Base-by-base conservation (phyloP, 2,113 vertebrate species). In the Stigmatopora nigra region DNA sequence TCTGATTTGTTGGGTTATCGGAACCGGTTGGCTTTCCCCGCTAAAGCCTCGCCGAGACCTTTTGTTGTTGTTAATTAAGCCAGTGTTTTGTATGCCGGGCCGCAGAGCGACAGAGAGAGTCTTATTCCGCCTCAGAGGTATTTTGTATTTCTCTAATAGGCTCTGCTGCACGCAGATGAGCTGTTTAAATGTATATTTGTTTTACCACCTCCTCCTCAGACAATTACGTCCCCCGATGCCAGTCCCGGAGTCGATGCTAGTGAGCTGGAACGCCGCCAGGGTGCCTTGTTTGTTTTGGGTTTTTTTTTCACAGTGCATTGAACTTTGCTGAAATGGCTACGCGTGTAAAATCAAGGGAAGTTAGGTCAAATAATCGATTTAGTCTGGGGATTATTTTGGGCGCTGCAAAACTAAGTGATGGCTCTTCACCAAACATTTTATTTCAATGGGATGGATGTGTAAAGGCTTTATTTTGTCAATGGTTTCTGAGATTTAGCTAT, bases 21-120 rank as follows among this genome's bases (percentile, higher is more conserved):
- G 65, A 85, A 78, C 84, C 88, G 74, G 86, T 89, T 88, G 88
- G 83, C 84, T 86, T 89, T 77, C 79, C 52, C 84, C 65, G 78
- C 77, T 72, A 89, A 31, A 89, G 87, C 85, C 78, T 80, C 80
- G 69, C 64, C 83, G 67, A 62, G 1, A 72, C 63, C 70, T 83
- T 80, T 70, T 81, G 38, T 82, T 84, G 80, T 84, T 76, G 83
- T 82, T 89, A 84, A 89, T 88, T 81, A 87, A 75, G 70, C 76
- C 63, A 49, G 72, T 64, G 63, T 76, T 86, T 72, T 79, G 82
- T 80, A 81, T 82, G 71, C 17, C 17, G 35, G 64, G 59, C 67
- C 9, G 49, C 56, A 45, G 44, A 74, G 67, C 67, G 70, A 35
- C n/a, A n/a, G 49, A 69, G 75, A 38, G 56, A 36, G 8, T 51